phyloP scores from a whole-genome alignment of 2,797 vertebrate genomes.

The Hephaestus fuliginosus region DNA sequence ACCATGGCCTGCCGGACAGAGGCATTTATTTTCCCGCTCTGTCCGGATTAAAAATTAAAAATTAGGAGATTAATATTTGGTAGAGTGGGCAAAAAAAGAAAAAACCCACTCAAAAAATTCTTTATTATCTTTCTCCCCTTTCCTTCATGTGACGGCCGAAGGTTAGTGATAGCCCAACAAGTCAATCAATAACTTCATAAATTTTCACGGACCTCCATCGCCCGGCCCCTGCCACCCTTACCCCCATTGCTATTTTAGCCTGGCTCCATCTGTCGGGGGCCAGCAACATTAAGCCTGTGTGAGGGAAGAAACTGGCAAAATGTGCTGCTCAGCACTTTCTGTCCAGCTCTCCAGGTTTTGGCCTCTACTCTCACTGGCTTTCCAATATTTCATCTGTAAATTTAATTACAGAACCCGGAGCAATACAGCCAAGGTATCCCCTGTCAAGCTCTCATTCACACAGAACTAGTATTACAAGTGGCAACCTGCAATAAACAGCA shows the following conservation, averaged over 20 bases:
- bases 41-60: conserved; percentile 91
- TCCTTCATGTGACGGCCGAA: conserved; percentile 64
- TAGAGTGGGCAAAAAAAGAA: conserved; percentile 73
- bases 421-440: conserved; percentile 72
- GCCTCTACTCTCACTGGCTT: conserved; percentile 73
- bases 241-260: conserved; percentile 73
- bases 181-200: conserved; percentile 88
- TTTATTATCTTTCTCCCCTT: conserved; percentile 77
- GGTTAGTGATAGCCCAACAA: conserved; percentile 81
- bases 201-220: conserved; percentile 76
- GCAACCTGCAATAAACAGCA: conserved; percentile 67
- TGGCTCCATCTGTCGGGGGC: conserved; percentile 72
- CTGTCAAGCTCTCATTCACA: conserved; percentile 83
- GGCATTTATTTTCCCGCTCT: conserved; percentile 89
- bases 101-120: conserved; percentile 63
- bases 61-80: conserved; percentile 90
- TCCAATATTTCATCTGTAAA: conserved; percentile 85
- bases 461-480: conserved; percentile 55
- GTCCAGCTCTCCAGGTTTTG: conserved; percentile 63
- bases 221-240: conserved; percentile 61
- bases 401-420: conserved; percentile 83
- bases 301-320: conserved; percentile 65
- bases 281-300: conserved; percentile 67
- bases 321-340: conserved; percentile 84
- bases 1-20: conserved; percentile 88